A percentile compares a stretch with the other conserved stretches of the same genome.
These are phyloP conservation scores for Myanophis thanlyinensis DNA, from an alignment of 2,113 vertebrate genomes.

Conservation along the genomic window DNA sequence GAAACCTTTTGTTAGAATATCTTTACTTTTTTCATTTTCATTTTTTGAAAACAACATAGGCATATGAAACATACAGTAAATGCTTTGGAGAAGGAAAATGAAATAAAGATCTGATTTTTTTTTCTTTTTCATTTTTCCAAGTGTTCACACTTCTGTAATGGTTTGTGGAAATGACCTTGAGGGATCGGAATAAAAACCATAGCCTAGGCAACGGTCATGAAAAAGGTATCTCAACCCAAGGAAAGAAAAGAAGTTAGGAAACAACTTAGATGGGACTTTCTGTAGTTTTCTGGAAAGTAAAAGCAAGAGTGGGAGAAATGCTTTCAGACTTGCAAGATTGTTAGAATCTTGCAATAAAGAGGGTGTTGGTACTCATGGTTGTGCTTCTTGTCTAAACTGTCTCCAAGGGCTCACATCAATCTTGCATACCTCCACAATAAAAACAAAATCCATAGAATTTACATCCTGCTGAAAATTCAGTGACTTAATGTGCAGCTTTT, in stretches of 20 bases:
- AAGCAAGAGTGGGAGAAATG: neutral
- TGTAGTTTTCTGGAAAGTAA: neutral
- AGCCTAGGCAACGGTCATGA: neutral
- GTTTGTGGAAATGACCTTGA: neutral
- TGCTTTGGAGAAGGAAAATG: too few relatives aligned
- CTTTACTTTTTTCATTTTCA: neutral
- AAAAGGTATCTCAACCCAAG: neutral
- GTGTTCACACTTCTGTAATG: too few relatives aligned
- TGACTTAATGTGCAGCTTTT: slow-evolving; percentile 23
- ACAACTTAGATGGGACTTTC: neutral
- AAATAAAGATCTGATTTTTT: too few relatives aligned
- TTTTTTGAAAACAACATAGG: neutral
- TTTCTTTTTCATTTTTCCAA: too few relatives aligned
- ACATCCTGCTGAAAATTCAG: fast-evolving
- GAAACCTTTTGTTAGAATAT: neutral
- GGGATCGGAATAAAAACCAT: neutral
- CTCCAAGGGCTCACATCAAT: neutral
- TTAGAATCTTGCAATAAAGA: neutral
- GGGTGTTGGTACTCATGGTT: slow-evolving; percentile 39
- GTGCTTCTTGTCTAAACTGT: slow-evolving; percentile 34
- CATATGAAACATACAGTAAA: too few relatives aligned
- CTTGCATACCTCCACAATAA: slow-evolving; percentile 42
- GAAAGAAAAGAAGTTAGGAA: neutral
- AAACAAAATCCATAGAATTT: slow-evolving; percentile 46
- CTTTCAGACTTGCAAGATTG: neutral